phyloP scores from a whole-genome alignment of 2,888 invertebrate species.

The Lampropteryx suffumata region DNA sequence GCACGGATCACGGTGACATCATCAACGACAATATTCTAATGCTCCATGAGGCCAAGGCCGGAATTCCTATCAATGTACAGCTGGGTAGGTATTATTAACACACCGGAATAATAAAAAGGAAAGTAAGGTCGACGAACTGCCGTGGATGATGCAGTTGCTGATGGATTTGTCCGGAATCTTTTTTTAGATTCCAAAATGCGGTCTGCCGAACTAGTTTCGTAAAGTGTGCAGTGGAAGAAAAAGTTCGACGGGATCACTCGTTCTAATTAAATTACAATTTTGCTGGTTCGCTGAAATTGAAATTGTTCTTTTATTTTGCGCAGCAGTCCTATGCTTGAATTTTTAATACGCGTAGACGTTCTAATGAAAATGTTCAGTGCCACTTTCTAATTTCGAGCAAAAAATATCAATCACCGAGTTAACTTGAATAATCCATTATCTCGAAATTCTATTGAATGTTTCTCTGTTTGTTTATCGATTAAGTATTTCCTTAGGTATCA shows the following conservation, averaged over 20 bases:
- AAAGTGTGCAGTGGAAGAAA: constrained; percentile 42
- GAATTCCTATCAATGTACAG: constrained; percentile 59
- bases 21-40: constrained; percentile 54
- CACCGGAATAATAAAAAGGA: constrained; percentile 69
- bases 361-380: constrained; percentile 50
- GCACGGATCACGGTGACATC: constrained; percentile 68
- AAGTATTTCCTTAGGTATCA: background rate
- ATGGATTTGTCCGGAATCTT: constrained; percentile 63
- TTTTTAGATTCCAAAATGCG: constrained; percentile 63
- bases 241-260: constrained; percentile 36
- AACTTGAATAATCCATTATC: constrained; percentile 23
- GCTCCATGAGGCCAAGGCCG: constrained; percentile 64
- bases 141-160: constrained; percentile 54
- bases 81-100: constrained; percentile 41
- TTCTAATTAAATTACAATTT: constrained; percentile 46
- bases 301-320: constrained; percentile 41
- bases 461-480: constrained; percentile 10
- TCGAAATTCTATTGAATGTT: constrained; percentile 14
- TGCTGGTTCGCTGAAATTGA: constrained; percentile 46
- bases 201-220: constrained; percentile 48
- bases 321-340: constrained; percentile 44
- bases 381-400: constrained; percentile 56
- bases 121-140: constrained; percentile 70
- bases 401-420: constrained; percentile 31
- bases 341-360: constrained; percentile 58